Base-by-base conservation (phyloP, 2,888 invertebrate species). In the Drosophila vallismaia region DNA sequence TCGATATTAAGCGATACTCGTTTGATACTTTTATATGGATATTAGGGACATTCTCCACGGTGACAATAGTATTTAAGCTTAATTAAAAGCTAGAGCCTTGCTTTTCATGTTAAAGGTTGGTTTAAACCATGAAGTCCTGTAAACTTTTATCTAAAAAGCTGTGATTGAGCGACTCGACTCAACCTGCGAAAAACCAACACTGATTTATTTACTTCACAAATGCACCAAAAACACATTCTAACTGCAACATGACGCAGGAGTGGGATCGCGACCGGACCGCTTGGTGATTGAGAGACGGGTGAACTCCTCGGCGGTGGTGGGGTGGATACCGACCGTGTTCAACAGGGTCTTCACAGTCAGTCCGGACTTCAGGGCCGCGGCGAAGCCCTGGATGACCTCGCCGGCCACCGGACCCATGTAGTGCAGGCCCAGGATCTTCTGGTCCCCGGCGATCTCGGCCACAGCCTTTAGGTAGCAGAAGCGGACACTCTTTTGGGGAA, bases 181-280 rank as follows among this genome's bases (percentile, higher is more conserved):
- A 26, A 3, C 4, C 36, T n/a, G 4, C n/a, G n/a, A 5, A n/a
- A n/a, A 12, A 36, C n/a, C 36, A 36, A 5, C 36, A n/a, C 36
- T 2, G 19, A 19, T n/a, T 12, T n/a, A 6, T 36, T 36, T 36
- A 36, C n/a, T 36, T 6, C n/a, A 2, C 6, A 36, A 36, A 36
- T 6, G 6, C 5, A 36, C 12, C n/a, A 5, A 36, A 7, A 19
- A 8, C 0, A 24, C 28, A 28, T 28, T 26, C 93, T 97, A 98
- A 94, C 98, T 98, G 95, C 98, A 98, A 94, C 98, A 98, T 28
- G 97, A 96, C 36, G 97, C 96, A 38, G 97, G 97, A 84, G 95
- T 96, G 68, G 97, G 96, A 91, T 97, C 97, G 80, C 94, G 93
- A 54, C 98, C 98, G 48, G 98, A 98, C 74, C 97, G 94, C 92